Base-by-base conservation (phyloP, 2,113 vertebrate species). In the Oryzias woworae region DNA sequence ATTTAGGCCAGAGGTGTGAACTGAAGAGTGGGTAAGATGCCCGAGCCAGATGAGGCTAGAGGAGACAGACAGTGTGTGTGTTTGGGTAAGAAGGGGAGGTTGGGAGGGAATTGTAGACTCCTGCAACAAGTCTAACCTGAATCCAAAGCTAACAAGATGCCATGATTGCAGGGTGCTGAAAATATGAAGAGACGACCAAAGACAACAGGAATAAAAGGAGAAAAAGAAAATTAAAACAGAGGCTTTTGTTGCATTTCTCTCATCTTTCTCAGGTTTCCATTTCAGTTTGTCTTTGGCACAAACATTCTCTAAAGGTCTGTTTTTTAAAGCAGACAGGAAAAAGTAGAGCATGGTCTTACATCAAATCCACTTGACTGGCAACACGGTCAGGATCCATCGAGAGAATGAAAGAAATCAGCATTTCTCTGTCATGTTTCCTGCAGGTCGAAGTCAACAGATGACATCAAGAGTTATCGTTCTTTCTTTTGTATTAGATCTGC, bases 61-160 rank as follows among this genome's bases (percentile, higher is more conserved):
- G 61, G 63, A 62, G 62, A 71, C 24, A 52, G 56, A 7, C 56
- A 22, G 16, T 53, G 60, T 43, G 22, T 45, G 36, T 4, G 0
- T 50, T 57, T 31, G 5, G 48, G 47, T 53, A 52, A 43, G 22
- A 47, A 20, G 51, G 58, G 36, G 42, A 51, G 24, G 47, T 43
- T 49, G 53, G 66, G 71, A 55, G 53, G 71, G 80, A 71, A 78
- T 52, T 61, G 80, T 74, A 49, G 41, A 60, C 85, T 83, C 73
- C 75, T 49, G 65, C 88, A 90, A 92, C 91, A 80, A 89, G 92
- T 92, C 72, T 84, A 86, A 92, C 92, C 89, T 89, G 92, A 88
- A 90, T 81, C 70, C 56, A 87, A 85, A 85, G 84, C 91, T 86
- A 91, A 90, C 90, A 91, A 89, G 86, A 87, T 83, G 77, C 58